These are phyloP conservation scores for Nannobrachium achirus DNA, from an alignment of 2,113 vertebrate species.

Conservation along the genomic window DNA sequence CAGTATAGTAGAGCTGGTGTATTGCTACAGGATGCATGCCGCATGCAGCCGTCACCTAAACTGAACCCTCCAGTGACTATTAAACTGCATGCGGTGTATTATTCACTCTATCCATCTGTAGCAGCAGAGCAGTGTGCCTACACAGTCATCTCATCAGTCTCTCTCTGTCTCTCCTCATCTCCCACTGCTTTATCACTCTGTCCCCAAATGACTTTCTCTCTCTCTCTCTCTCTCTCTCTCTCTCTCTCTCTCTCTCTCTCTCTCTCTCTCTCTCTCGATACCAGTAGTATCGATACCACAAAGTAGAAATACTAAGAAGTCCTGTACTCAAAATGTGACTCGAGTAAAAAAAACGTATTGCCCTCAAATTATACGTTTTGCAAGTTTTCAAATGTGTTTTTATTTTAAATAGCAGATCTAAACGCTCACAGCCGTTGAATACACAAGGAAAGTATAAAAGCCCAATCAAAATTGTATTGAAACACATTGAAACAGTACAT, in stretches of 20 bases:
- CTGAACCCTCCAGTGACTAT: slow-evolving; percentile 52
- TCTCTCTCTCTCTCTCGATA: slow-evolving; percentile 56
- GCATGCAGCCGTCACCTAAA: slow-evolving; percentile 48
- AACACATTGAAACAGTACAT: no score
- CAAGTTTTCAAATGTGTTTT: no score
- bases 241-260: slow-evolving; percentile 58
- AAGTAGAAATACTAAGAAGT: no score
- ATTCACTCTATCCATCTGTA: slow-evolving; percentile 54
- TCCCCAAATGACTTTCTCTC: slow-evolving; percentile 55
- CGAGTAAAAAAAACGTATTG: no score
- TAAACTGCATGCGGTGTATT: slow-evolving; percentile 19
- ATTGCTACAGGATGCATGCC: slow-evolving; percentile 21
- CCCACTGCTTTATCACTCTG: slow-evolving; percentile 19
- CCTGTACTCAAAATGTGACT: no score
- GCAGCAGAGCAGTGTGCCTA: slow-evolving; percentile 58
- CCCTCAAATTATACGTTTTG: no score
- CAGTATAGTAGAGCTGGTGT: slow-evolving; percentile 1
- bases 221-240: slow-evolving; percentile 5
- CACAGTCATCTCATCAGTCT: slow-evolving; percentile 41
- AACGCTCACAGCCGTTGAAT: no score
- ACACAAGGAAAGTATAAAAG: no score
- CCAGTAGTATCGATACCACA: no score
- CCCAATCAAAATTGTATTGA: no score
- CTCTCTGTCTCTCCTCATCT: slow-evolving; percentile 38
- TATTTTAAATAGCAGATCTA: no score